Evolutionary conservation across 2,797 vertebrate genomes (phyloP).

Genomic region (Xerus rutilus): DNA sequence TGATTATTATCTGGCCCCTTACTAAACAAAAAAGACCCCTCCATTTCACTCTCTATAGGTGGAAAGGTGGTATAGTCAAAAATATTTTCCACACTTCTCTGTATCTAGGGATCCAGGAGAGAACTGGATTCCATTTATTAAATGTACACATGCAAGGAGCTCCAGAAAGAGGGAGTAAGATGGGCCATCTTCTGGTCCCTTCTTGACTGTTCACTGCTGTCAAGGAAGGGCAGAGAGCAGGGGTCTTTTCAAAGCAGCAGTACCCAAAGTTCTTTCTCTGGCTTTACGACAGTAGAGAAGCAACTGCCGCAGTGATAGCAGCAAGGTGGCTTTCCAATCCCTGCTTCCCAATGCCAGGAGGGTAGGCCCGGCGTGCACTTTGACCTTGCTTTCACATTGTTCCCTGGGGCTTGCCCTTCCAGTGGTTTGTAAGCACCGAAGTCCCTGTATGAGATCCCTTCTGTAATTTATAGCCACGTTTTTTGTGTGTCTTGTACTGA

Average conservation of each 20-base stretch:
- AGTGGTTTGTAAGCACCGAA: background rate
- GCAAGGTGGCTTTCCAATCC: background rate
- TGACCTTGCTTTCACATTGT: background rate
- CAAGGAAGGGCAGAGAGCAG: background rate
- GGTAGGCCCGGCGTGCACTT: background rate
- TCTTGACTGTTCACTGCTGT: background rate
- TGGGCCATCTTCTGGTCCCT: background rate
- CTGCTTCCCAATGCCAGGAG: background rate
- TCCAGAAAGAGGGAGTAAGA: background rate
- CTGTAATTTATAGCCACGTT: slow-evolving; percentile 30
- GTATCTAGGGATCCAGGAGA: background rate
- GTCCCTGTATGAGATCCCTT: slow-evolving; percentile 27
- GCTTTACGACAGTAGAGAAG: background rate
- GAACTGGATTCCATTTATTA: background rate
- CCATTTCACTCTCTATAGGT: background rate
- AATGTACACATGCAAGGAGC: background rate
- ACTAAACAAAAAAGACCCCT: background rate
- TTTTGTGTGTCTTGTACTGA: background rate
- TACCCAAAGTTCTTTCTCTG: background rate
- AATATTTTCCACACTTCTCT: slow-evolving; percentile 19
- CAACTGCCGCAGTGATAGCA: fast-evolving
- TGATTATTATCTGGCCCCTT: background rate
- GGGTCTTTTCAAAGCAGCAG: background rate
- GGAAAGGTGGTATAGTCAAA: background rate
- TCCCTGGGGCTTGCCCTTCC: background rate